These are phyloP conservation scores for Cephus rjabovi DNA, from an alignment of 2,888 invertebrate species.

Conservation along the genomic window DNA sequence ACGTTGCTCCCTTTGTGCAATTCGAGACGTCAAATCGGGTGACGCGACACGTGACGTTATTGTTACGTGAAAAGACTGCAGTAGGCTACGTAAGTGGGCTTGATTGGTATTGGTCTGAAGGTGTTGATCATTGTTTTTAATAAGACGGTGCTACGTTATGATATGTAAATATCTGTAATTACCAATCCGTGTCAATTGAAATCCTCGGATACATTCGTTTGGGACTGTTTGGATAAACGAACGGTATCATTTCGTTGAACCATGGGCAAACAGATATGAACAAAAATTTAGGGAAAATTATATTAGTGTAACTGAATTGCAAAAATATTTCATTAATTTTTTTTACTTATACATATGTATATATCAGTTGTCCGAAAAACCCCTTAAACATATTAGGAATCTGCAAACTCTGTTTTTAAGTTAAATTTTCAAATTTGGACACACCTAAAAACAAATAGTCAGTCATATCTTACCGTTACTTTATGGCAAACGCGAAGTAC, in stretches of 20 bases:
- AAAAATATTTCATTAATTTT: not conserved
- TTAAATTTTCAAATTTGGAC: too few species aligned
- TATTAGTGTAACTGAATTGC: not conserved
- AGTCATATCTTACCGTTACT: too few species aligned
- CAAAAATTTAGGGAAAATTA: not conserved
- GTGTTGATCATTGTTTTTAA: not conserved
- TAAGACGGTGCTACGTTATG: not conserved
- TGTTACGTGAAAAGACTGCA: not conserved
- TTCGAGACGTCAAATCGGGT: not conserved
- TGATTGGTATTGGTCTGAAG: not conserved
- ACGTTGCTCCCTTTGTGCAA: not conserved
- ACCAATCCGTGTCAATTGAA: not conserved
- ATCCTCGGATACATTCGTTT: not conserved
- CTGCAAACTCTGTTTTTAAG: not conserved
- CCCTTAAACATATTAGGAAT: not conserved
- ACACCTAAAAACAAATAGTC: too few species aligned
- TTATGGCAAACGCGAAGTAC: too few species aligned
- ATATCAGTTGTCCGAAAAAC: not conserved
- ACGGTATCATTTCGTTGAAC: not conserved
- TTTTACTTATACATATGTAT: not conserved
- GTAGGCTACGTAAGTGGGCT: too few species aligned
- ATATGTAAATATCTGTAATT: not conserved
- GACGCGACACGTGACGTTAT: not conserved
- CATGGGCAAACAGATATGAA: not conserved
- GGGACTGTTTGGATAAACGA: not conserved